Base-by-base conservation (phyloP, 2,888 invertebrate species). In the Latheticus oryzae region DNA sequence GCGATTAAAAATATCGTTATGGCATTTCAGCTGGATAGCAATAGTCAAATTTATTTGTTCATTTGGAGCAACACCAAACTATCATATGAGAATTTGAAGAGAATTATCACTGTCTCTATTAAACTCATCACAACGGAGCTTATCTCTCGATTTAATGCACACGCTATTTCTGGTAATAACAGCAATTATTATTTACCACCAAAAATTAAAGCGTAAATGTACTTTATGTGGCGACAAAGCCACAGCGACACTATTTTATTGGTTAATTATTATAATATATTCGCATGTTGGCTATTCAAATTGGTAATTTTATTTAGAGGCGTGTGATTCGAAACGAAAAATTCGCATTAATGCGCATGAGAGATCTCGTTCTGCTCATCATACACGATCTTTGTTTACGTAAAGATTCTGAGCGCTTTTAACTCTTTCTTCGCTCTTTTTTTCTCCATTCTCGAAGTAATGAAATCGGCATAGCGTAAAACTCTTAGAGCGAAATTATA, bases 391-490 rank as follows among this genome's bases (percentile, higher is more conserved):
- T 51, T 19, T 40, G 51, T 51, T 51, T 51, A 38, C 38, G 51
- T 40, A 28, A 51, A 51, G 38, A 33, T 35, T 30, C 42, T 12
- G 9, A 9, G 35, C 50, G 42, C 37, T 51, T 56, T 51, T 58
- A 53, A 51, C 57, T 45, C 52, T 58, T 48, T 32, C 52, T 23
- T 21, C 28, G 24, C 12, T 45, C 51, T 56, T 60, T 66, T 65
- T 28, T 28, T 28, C 9, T 28, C 12, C 63, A 64, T 63, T 67
- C 60, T 50, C 40, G 38, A 58, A 57, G 61, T 63, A 65, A 66
- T 66, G 66, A 65, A 71, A 67, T 65, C 71, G 66, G 60, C 69
- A 63, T 62, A 64, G 69, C 67, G 67, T 71, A 64, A 70, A 66
- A 60, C 65, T 65, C 65, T 66, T 62, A 64, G 58, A 64, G 63